phyloP scores from a whole-genome alignment of 2,113 vertebrate genomes.

The Gambusia holbrooki region DNA sequence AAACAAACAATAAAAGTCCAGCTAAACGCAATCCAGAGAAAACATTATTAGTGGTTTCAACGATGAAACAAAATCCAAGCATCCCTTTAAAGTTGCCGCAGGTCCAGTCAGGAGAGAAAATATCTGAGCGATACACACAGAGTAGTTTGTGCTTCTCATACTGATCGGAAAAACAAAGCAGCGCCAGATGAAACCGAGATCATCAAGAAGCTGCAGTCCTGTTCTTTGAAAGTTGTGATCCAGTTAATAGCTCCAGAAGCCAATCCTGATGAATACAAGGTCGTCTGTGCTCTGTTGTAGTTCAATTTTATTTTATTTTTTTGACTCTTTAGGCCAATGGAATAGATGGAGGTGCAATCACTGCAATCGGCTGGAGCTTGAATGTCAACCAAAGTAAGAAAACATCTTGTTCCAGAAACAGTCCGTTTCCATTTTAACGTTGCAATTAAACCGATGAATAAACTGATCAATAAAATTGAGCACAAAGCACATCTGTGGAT shows the following conservation, averaged over 20 bases:
- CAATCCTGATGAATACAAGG: constrained; percentile 75
- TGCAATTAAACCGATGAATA: background rate
- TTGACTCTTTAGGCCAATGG: constrained; percentile 73
- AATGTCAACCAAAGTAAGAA: constrained; percentile 73
- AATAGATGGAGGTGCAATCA: constrained; percentile 72
- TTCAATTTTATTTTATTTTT: constrained; percentile 49
- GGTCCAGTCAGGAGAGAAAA: constrained; percentile 20
- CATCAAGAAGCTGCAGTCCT: constrained; percentile 8
- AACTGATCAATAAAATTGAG: background rate
- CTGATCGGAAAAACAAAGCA: background rate
- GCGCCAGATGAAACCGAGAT: background rate
- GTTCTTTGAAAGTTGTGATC: constrained; percentile 70
- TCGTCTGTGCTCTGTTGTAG: constrained; percentile 73
- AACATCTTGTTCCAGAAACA: constrained; percentile 53
- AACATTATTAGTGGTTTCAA: constrained; percentile 10
- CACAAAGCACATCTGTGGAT: background rate
- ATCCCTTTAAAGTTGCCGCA: constrained; percentile 28
- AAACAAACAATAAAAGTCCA: background rate
- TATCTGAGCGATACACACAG: constrained; percentile 3
- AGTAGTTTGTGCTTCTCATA: background rate
- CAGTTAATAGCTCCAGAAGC: constrained; percentile 52
- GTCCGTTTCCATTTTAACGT: background rate
- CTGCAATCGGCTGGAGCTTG: constrained; percentile 85
- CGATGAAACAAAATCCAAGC: constrained; percentile 30
- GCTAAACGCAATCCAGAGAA: constrained; percentile 32